Evolutionary conservation across 2,888 invertebrate species (phyloP).

Genomic region (Campopleginae sp.): DNA sequence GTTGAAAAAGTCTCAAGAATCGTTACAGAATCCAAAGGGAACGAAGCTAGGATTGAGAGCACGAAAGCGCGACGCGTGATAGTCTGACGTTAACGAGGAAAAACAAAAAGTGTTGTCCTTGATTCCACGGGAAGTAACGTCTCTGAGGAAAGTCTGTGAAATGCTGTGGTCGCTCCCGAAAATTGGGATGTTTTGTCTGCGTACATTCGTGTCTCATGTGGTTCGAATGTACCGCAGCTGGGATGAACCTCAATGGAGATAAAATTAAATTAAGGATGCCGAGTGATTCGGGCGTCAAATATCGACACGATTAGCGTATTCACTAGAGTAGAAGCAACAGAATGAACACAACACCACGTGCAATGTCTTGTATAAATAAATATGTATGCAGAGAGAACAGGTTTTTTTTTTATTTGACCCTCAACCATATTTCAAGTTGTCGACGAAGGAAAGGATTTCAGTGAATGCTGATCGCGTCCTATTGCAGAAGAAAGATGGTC

Average conservation of each 20-base stretch:
- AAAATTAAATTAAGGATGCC: conserved; percentile 40
- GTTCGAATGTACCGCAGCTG: conserved; percentile 6
- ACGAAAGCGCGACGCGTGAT: conserved; percentile 60
- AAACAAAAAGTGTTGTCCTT: neutral
- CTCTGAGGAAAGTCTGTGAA: conserved; percentile 27
- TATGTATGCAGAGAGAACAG: conserved; percentile 65
- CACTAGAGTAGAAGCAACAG: neutral
- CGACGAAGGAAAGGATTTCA: neutral
- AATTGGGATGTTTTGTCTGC: conserved; percentile 68
- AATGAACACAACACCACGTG: conserved; percentile 3
- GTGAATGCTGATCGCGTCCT: conserved; percentile 34
- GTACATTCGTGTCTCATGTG: conserved; percentile 16
- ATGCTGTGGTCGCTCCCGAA: conserved; percentile 40
- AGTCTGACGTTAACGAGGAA: conserved; percentile 36
- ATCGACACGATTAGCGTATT: conserved; percentile 4
- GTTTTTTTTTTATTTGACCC: conserved; percentile 59
- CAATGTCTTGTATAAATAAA: conserved; percentile 64
- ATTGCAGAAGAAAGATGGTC: conserved; percentile 58
- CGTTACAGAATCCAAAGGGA: conserved; percentile 70
- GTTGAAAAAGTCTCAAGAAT: conserved; percentile 75
- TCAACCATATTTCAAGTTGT: neutral
- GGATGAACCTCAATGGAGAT: conserved; percentile 30
- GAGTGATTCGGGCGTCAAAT: conserved; percentile 7
- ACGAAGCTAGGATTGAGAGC: conserved; percentile 67
- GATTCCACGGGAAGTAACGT: conserved; percentile 2